Percentiles rank a stretch among this genome's conserved stretches.
Evolutionary conservation across 2,888 invertebrate genomes (phyloP).

Genomic region (Crossocerus cetratus): DNA sequence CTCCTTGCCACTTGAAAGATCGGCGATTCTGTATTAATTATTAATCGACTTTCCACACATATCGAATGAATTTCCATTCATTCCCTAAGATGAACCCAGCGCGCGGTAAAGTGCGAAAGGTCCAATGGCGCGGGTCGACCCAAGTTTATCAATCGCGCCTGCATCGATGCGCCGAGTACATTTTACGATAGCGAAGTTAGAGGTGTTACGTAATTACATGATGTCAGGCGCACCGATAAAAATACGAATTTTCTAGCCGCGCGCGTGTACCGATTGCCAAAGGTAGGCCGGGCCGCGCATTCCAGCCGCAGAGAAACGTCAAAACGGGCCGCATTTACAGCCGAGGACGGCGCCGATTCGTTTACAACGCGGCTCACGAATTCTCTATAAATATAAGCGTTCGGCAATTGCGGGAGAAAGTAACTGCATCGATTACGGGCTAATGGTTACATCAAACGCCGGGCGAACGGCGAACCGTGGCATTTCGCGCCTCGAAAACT

Average conservation of each 20-base stretch:
- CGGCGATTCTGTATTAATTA: too few relatives aligned
- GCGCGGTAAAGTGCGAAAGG: too few relatives aligned
- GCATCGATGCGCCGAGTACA: background rate
- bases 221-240: constrained; percentile 11
- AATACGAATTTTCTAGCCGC: constrained; percentile 44
- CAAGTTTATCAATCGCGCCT: background rate
- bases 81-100: too few relatives aligned
- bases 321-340: constrained; percentile 26
- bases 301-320: constrained; percentile 31
- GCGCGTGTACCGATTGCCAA: constrained; percentile 39
- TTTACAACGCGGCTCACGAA: constrained; percentile 48
- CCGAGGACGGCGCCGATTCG: constrained; percentile 5
- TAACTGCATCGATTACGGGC: constrained; percentile 37
- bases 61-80: too few relatives aligned
- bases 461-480: background rate
- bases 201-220: constrained; percentile 22
- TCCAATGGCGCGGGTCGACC: too few relatives aligned
- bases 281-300: constrained; percentile 28
- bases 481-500: too few relatives aligned
- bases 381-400: constrained; percentile 49
- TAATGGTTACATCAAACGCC: constrained; percentile 16
- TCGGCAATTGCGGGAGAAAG: constrained; percentile 47
- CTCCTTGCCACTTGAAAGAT: too few relatives aligned
- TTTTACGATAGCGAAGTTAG: constrained; percentile 20
- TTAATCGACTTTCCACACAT: too few relatives aligned